phyloP scores from a whole-genome alignment of 2,797 vertebrate species.

The Petrocephalus schoutedeni region DNA sequence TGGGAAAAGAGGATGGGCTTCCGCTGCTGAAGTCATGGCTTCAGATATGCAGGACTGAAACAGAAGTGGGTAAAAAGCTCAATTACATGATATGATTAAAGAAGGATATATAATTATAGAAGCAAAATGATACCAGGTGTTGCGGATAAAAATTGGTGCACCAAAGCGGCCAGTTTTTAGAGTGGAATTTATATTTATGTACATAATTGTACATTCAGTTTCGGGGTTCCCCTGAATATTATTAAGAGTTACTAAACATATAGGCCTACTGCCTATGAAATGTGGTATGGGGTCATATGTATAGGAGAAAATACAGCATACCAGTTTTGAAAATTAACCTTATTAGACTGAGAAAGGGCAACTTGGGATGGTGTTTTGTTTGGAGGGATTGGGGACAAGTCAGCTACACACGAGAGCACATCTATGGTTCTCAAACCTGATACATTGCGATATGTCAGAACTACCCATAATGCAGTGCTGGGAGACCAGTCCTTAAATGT shows the following conservation, averaged over 20 bases:
- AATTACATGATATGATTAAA: background rate
- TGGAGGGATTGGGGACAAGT: background rate
- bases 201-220: background rate
- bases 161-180: background rate
- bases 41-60: background rate
- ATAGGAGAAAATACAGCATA: background rate
- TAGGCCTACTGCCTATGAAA: background rate
- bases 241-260: background rate
- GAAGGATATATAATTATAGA: background rate
- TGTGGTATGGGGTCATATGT: background rate
- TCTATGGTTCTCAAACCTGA: background rate
- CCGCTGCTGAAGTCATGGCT: background rate
- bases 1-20: conserved; percentile 38
- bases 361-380: too few species aligned
- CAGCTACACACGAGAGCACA: background rate
- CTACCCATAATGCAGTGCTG: background rate
- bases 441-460: background rate
- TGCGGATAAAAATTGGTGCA: background rate
- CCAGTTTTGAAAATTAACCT: background rate
- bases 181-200: background rate
- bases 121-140: background rate
- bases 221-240: background rate
- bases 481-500: background rate
- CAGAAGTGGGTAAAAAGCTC: background rate
- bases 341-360: background rate